Percentiles rank a stretch among this genome's conserved stretches.
Evolutionary conservation across 2,113 vertebrate genomes (phyloP).

Genomic region (Oxyura jamaicensis): DNA sequence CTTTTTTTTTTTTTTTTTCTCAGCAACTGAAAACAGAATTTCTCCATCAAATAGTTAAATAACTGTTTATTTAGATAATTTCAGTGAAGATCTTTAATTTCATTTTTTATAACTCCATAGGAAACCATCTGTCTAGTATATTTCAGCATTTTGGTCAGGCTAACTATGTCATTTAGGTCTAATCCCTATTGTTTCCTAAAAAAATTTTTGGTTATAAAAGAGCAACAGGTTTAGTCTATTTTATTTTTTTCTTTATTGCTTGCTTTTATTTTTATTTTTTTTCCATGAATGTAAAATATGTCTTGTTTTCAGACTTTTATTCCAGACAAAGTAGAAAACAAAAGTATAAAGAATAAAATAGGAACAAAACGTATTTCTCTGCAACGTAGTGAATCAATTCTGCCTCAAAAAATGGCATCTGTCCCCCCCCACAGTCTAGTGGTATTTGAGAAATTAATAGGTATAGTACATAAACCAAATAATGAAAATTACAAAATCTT

Average conservation of each 20-base stretch:
- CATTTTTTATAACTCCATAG: not conserved
- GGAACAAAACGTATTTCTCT: not conserved
- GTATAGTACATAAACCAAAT: not conserved
- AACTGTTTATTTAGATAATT: not conserved
- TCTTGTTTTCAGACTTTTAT: not conserved
- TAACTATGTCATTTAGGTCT: not conserved
- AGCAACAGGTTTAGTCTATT: not conserved
- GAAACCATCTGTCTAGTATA: not conserved
- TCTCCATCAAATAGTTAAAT: not conserved
- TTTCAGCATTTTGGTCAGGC: not conserved
- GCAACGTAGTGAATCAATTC: not conserved
- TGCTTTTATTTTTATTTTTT: not conserved
- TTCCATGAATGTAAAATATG: not conserved
- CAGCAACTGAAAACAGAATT: not conserved
- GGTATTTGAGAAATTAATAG: not conserved
- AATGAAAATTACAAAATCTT: not conserved
- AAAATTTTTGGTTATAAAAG: not conserved
- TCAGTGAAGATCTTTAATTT: not conserved
- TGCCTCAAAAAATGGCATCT: not conserved
- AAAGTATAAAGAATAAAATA: not conserved
- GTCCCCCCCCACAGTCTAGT: not conserved
- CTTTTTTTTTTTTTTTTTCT: not conserved
- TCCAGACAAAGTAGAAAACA: not conserved
- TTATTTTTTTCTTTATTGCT: not conserved
- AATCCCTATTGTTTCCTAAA: not conserved